Conservation (phyloP, 2,113 vertebrate genomes). For the Dasyurus viverrinus region DNA sequence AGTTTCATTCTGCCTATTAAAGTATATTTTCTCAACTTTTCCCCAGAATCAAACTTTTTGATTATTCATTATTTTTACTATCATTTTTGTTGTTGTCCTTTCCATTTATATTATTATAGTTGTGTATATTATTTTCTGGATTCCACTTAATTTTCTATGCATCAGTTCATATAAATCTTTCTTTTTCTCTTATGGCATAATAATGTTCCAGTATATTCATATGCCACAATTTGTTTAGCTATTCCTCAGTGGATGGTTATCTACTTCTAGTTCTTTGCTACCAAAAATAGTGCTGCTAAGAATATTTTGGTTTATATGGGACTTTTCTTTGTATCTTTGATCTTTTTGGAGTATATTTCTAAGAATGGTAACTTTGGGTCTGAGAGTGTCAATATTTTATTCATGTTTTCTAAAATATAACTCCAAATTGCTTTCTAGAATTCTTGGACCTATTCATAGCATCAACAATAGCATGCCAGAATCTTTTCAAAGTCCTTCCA, state of each 20-base stretch:
- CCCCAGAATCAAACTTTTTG: neutral
- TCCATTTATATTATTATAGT: neutral
- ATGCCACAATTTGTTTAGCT: neutral
- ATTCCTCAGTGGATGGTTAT: neutral
- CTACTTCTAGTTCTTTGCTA: neutral
- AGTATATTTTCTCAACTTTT: neutral
- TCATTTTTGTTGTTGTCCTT: neutral
- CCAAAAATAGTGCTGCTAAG: neutral
- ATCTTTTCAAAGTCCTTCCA: neutral
- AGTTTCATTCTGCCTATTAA: neutral
- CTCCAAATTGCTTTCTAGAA: neutral
- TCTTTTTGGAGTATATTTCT: neutral
- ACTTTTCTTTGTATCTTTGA: neutral
- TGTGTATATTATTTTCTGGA: neutral
- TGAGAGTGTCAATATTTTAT: neutral
- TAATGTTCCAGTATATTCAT: neutral
- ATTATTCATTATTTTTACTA: neutral
- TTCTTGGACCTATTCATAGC: neutral
- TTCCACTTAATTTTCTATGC: neutral
- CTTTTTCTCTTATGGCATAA: neutral
- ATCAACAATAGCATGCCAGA: neutral
- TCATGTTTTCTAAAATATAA: neutral
- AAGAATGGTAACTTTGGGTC: neutral
- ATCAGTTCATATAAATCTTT: neutral
- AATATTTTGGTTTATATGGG: neutral